Percentiles rank a stretch among this genome's conserved stretches.
phyloP scores from a whole-genome alignment of 2,113 vertebrate genomes.

The Thryonomys swinderianus region DNA sequence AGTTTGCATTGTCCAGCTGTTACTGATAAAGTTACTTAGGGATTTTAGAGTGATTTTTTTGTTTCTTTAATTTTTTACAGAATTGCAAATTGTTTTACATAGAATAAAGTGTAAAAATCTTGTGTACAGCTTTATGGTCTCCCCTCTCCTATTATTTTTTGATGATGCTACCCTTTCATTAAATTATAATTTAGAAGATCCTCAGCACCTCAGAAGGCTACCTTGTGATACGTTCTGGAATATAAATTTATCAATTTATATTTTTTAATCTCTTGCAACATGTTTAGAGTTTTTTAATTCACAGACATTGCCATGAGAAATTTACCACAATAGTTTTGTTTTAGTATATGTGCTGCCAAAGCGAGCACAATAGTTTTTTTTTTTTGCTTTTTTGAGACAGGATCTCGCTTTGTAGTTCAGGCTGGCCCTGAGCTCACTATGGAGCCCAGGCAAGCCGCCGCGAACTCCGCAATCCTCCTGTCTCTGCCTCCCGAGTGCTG shows the following conservation, averaged over 20 bases:
- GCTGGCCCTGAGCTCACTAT: no score
- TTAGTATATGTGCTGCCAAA: no score
- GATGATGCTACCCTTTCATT: neutral
- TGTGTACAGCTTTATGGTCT: neutral
- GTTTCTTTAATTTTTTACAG: conserved; percentile 23
- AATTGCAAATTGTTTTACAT: conserved; percentile 20
- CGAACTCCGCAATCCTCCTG: no score
- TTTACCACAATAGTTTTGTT: neutral
- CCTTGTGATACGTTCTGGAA: neutral
- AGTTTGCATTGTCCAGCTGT: neutral
- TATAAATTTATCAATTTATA: conserved; percentile 1
- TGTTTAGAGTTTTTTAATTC: neutral
- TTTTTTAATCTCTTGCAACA: conserved; percentile 35
- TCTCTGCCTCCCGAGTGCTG: no score
- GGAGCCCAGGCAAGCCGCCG: no score
- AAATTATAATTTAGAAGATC: conserved; percentile 40
- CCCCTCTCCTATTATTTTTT: neutral
- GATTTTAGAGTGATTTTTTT: conserved; percentile 43
- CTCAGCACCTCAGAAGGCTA: neutral
- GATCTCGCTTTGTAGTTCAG: no score
- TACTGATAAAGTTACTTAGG: conserved; percentile 53
- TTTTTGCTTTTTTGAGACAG: no score
- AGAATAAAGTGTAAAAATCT: conserved; percentile 36
- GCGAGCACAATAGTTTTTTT: conserved; percentile 39
- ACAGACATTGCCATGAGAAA: neutral